Evolutionary conservation across 2,888 invertebrate genomes (phyloP).

Genomic region (Zaprionus bogoriensis): DNA sequence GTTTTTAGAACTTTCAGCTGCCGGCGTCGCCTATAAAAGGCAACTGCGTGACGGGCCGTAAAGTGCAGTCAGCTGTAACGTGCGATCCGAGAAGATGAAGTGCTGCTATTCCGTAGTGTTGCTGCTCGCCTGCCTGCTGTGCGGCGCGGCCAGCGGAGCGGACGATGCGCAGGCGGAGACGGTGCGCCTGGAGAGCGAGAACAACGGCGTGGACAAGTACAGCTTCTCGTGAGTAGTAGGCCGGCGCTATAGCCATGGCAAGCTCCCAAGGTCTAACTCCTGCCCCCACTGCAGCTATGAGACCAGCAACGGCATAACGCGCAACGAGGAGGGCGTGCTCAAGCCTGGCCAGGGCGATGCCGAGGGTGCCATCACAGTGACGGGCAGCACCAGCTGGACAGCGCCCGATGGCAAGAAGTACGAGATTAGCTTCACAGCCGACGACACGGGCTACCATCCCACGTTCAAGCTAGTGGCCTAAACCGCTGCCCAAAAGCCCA

Average conservation of each 20-base stretch:
- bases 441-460: constrained; percentile 85
- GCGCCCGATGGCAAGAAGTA: constrained; percentile 84
- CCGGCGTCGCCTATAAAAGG: constrained; percentile 54
- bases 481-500: constrained; percentile 15
- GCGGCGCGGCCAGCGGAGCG: constrained; percentile 43
- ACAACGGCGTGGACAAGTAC: constrained; percentile 85
- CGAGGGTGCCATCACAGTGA: constrained; percentile 85
- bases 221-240: constrained; percentile 84
- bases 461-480: constrained; percentile 73
- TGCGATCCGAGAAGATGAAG: constrained; percentile 51
- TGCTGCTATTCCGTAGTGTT: constrained; percentile 21
- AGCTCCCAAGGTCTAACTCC: too few relatives aligned
- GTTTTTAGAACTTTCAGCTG: constrained; percentile 19
- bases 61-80: constrained; percentile 49
- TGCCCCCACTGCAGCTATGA: constrained; percentile 78
- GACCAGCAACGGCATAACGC: constrained; percentile 83
- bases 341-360: constrained; percentile 79
- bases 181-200: constrained; percentile 82
- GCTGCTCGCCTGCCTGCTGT: constrained; percentile 18
- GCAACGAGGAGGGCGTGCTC: constrained; percentile 81
- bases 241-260: not conserved
- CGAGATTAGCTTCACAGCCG: constrained; percentile 84
- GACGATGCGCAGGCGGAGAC: constrained; percentile 72
- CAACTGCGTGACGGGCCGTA: constrained; percentile 37
- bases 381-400: constrained; percentile 85